Conservation (phyloP, 2,888 invertebrate species). For the Gonocerus acuteangulatus region DNA sequence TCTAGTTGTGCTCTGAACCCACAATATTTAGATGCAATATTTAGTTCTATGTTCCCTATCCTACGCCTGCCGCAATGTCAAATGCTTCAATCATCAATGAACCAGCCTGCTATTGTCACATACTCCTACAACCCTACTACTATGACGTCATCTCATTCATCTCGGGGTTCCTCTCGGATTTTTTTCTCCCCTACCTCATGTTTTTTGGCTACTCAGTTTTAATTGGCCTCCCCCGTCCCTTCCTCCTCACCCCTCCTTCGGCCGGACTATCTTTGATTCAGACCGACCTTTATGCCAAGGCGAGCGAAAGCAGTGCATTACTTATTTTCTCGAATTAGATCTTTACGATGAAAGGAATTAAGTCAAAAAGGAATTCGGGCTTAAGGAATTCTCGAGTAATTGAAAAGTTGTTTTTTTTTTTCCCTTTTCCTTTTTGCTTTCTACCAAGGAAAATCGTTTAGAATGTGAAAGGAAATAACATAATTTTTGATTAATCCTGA, state of each 20-base stretch:
- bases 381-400: neutral
- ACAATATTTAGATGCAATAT: no score
- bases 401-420: slow-evolving; percentile 13
- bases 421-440: neutral
- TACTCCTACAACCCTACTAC: no score
- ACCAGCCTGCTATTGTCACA: no score
- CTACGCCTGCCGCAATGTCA: no score
- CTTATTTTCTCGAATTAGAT: slow-evolving; percentile 24
- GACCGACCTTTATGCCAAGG: slow-evolving; percentile 20
- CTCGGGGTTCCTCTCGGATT: no score
- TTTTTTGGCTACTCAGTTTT: neutral
- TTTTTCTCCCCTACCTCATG: no score
- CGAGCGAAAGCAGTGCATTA: slow-evolving; percentile 14
- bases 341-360: slow-evolving; percentile 9
- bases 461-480: no score
- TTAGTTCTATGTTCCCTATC: no score
- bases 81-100: no score
- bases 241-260: neutral
- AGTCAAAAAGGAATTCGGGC: slow-evolving; percentile 4
- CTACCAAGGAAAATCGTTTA: neutral
- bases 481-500: no score
- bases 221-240: neutral
- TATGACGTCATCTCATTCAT: no score
- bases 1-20: no score
- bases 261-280: slow-evolving; percentile 18